These are phyloP conservation scores for Maccullochella peelii DNA, from an alignment of 2,113 vertebrate species.

Conservation along the genomic window DNA sequence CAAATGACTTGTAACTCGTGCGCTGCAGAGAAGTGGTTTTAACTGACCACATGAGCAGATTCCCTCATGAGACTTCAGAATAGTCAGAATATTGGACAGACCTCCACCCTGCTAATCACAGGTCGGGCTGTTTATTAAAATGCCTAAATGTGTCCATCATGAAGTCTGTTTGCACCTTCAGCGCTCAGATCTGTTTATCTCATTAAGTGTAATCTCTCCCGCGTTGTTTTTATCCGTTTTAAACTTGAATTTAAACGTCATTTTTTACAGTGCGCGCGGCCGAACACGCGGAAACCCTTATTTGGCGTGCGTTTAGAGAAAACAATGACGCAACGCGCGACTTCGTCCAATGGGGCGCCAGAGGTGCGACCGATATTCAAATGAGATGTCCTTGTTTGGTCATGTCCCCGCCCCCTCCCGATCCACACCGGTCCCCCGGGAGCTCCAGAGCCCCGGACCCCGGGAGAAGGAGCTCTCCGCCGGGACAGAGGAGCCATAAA, in stretches of 20 bases:
- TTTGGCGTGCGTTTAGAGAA: conserved; percentile 59
- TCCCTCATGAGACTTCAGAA: not conserved
- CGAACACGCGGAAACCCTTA: conserved; percentile 69
- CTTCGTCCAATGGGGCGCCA: conserved; percentile 68
- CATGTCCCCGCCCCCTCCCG: conserved; percentile 64
- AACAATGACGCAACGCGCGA: conserved; percentile 63
- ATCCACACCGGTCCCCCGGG: conserved; percentile 76
- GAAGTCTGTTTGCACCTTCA: not conserved
- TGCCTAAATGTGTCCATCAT: not conserved
- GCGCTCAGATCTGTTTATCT: not conserved
- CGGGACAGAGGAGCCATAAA: conserved; percentile 84
- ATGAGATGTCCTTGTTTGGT: conserved; percentile 76
- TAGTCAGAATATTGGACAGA: not conserved
- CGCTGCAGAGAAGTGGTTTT: not conserved
- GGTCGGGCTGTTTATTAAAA: not conserved
- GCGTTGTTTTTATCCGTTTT: not conserved
- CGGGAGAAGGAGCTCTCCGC: conserved; percentile 86
- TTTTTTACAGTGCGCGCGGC: conserved; percentile 32
- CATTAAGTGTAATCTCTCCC: not conserved
- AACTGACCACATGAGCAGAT: not conserved
- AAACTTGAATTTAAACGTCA: not conserved
- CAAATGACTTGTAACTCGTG: not conserved
- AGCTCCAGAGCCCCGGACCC: conserved; percentile 74
- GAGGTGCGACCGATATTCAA: conserved; percentile 61
- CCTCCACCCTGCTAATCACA: not conserved